Conservation (phyloP, 2,113 vertebrate genomes). For the Petrocephalus zakoni region DNA sequence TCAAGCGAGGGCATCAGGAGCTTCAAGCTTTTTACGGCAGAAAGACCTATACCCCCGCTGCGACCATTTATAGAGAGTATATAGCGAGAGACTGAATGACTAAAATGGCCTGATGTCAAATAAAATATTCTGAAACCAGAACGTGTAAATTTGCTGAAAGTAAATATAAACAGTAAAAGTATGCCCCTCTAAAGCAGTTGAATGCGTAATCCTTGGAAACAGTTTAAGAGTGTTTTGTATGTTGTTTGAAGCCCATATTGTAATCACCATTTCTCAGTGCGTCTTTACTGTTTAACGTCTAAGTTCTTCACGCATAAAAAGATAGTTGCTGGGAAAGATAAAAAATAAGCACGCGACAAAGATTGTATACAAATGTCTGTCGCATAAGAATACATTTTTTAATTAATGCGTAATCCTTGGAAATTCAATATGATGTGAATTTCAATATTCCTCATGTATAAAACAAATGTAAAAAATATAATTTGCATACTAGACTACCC, state of each 20-base stretch:
- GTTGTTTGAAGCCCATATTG: neutral
- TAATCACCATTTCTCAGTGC: neutral
- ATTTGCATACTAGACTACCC: neutral
- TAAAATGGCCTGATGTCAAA: neutral
- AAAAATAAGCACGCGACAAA: neutral
- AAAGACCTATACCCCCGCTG: neutral
- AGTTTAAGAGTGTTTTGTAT: neutral
- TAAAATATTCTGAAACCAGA: neutral
- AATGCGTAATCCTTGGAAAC: too few species aligned
- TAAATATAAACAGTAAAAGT: neutral
- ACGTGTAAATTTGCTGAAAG: neutral
- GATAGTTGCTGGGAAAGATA: neutral
- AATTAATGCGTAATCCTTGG: neutral
- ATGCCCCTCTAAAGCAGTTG: neutral
- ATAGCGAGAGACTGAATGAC: neutral
- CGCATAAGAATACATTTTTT: neutral
- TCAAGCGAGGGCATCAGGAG: slow-evolving; percentile 14
- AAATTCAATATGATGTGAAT: neutral
- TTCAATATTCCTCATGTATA: neutral
- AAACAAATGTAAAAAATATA: neutral
- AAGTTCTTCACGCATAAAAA: neutral
- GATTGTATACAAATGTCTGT: neutral
- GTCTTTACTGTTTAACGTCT: neutral
- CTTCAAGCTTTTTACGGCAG: slow-evolving; percentile 46
- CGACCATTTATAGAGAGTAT: slow-evolving; percentile 22